These are phyloP conservation scores for Calycopis cecrops DNA, from an alignment of 1,140 invertebrate genomes.

Conservation along the genomic window DNA sequence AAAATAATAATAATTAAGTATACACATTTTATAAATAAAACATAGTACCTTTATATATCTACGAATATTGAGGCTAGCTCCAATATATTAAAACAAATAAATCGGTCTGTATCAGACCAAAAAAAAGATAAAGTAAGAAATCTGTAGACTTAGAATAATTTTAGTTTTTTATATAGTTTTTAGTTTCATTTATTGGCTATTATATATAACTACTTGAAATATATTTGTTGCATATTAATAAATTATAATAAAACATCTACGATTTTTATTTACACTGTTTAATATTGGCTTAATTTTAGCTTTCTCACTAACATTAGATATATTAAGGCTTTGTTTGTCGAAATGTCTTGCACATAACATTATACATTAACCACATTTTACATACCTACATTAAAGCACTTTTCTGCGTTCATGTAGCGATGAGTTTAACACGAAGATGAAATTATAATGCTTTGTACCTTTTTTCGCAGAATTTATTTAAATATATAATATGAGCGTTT, in stretches of 20 bases:
- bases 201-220: conserved; percentile 8
- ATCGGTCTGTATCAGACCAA: conserved; percentile 66
- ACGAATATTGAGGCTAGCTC: conserved; percentile 35
- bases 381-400: neutral
- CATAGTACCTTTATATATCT: conserved; percentile 25
- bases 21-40: neutral
- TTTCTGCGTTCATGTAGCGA: no score
- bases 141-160: conserved; percentile 17
- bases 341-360: neutral
- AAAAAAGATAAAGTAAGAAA: neutral
- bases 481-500: no score
- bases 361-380: neutral
- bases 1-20: no score
- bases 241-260: conserved; percentile 15
- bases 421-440: no score
- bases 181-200: conserved; percentile 7
- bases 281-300: neutral
- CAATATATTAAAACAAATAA: conserved; percentile 19
- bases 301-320: neutral
- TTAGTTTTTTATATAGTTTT: conserved; percentile 12
- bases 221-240: conserved; percentile 18
- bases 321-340: neutral
- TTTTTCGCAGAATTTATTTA: no score
- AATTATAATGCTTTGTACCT: no score
- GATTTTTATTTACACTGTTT: conserved; percentile 14